Percentiles rank a stretch among this genome's conserved stretches.
Conservation (phyloP, 1,140 invertebrate genomes). For the Drosophila setifemur region DNA sequence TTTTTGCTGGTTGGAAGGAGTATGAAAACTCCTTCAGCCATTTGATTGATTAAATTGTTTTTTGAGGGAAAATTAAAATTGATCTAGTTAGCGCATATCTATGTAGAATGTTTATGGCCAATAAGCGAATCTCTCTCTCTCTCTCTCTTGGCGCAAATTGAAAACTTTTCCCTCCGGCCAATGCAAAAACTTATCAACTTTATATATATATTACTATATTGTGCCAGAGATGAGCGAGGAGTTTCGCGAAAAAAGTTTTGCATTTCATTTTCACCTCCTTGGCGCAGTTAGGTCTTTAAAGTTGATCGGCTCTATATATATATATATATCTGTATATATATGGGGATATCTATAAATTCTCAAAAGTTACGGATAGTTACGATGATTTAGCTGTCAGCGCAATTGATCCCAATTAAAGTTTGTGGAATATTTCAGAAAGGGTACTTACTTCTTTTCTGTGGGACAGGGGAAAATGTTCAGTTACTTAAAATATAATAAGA, state of each 20-base stretch:
- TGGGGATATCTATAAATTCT: too few relatives aligned
- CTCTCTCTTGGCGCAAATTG: slow-evolving; percentile 24
- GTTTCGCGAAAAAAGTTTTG: slow-evolving; percentile 18
- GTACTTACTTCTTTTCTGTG: too few relatives aligned
- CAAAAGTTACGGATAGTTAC: background rate
- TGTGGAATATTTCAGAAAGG: too few relatives aligned
- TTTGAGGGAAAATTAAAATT: slow-evolving; percentile 54
- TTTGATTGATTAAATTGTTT: slow-evolving; percentile 63
- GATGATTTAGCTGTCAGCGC: background rate
- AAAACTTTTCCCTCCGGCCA: slow-evolving; percentile 11
- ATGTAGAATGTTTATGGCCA: slow-evolving; percentile 41
- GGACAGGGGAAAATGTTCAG: too few relatives aligned
- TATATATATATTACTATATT: too few relatives aligned
- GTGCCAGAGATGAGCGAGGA: background rate
- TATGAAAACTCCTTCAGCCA: background rate
- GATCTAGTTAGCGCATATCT: slow-evolving; percentile 43
- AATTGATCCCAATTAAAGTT: slow-evolving; percentile 1
- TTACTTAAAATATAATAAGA: too few relatives aligned
- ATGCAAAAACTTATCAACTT: slow-evolving; percentile 36
- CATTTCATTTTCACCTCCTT: background rate
- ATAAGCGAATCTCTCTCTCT: slow-evolving; percentile 45
- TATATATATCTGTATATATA: background rate
- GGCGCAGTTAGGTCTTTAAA: background rate
- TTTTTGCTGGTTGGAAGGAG: too few relatives aligned
- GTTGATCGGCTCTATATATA: background rate